Conservation (phyloP, 1,140 invertebrate genomes). For the Scaptodrosophila lebanonensis region DNA sequence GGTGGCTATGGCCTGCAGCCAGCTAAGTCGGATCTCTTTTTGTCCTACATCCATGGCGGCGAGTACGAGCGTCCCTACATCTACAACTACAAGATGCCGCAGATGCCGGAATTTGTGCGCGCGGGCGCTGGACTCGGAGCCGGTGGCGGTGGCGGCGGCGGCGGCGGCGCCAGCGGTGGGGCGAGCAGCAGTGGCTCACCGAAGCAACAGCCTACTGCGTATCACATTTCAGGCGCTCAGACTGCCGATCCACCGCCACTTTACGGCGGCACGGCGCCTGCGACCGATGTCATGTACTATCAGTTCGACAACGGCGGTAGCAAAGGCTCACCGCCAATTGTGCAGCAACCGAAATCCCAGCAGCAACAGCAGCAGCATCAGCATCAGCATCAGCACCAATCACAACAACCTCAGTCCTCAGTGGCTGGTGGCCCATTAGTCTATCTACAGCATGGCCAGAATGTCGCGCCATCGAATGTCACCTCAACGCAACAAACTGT, state of each 20-base stretch:
- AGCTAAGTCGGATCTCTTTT: slow-evolving; percentile 74
- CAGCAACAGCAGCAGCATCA: slow-evolving; percentile 3
- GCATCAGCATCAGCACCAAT: neutral
- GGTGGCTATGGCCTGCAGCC: slow-evolving; percentile 57
- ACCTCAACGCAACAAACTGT: slow-evolving; percentile 71
- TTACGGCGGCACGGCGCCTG: slow-evolving; percentile 65
- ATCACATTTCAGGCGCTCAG: slow-evolving; percentile 73
- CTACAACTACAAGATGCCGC: slow-evolving; percentile 76
- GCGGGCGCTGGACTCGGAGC: slow-evolving; percentile 1
- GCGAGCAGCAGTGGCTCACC: slow-evolving; percentile 30
- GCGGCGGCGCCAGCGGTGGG: neutral
- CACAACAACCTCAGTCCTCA: neutral
- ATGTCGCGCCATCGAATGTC: slow-evolving; percentile 55
- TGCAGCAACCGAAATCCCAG: slow-evolving; percentile 64
- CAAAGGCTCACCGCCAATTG: slow-evolving; percentile 49
- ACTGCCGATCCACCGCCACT: slow-evolving; percentile 70
- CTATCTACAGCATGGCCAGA: slow-evolving; percentile 72
- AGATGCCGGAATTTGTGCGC: slow-evolving; percentile 53
- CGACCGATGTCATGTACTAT: slow-evolving; percentile 75
- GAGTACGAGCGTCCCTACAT: slow-evolving; percentile 72
- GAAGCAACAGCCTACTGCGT: slow-evolving; percentile 57
- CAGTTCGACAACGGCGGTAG: slow-evolving; percentile 71
- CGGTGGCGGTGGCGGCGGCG: slow-evolving; percentile 13
- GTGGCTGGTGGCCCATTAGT: slow-evolving; percentile 62
- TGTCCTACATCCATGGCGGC: slow-evolving; percentile 69